Conservation (phyloP, 2,797 vertebrate species). For the Sebastes iracundus region DNA sequence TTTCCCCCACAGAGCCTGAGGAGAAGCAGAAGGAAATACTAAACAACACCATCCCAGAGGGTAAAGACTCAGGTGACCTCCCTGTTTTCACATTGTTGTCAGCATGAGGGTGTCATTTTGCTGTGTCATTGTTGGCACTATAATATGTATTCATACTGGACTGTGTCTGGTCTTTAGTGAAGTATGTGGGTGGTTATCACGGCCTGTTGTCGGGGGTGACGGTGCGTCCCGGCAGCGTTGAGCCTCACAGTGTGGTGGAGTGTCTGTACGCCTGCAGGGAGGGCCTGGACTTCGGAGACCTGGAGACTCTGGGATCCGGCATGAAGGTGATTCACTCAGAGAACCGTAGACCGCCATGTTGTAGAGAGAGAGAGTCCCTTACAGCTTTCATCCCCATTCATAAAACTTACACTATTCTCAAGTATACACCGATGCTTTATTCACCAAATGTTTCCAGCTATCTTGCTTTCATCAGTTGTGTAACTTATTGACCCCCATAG, state of each 20-base stretch:
- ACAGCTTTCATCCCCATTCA: not conserved
- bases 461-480: not conserved
- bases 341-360: not conserved
- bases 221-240: constrained; percentile 93
- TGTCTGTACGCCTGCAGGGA: constrained; percentile 98
- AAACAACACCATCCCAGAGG: constrained; percentile 85
- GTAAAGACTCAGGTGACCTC: constrained; percentile 80
- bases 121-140: constrained; percentile 1
- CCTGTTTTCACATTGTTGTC: constrained; percentile 33
- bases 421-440: not conserved
- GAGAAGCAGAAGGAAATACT: constrained; percentile 82
- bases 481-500: not conserved
- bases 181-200: constrained; percentile 91
- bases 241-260: constrained; percentile 97
- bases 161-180: constrained; percentile 71
- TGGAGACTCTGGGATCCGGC: constrained; percentile 97
- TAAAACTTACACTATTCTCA: not conserved
- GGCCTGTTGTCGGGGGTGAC: constrained; percentile 97
- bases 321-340: constrained; percentile 90
- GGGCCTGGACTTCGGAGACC: constrained; percentile 97
- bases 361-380: not conserved
- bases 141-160: not conserved
- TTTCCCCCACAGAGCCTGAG: constrained; percentile 77
- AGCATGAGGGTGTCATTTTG: constrained; percentile 11
- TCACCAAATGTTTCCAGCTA: not conserved